Base-by-base conservation (phyloP, 1,140 invertebrate species). In the Fopius arisanus region DNA sequence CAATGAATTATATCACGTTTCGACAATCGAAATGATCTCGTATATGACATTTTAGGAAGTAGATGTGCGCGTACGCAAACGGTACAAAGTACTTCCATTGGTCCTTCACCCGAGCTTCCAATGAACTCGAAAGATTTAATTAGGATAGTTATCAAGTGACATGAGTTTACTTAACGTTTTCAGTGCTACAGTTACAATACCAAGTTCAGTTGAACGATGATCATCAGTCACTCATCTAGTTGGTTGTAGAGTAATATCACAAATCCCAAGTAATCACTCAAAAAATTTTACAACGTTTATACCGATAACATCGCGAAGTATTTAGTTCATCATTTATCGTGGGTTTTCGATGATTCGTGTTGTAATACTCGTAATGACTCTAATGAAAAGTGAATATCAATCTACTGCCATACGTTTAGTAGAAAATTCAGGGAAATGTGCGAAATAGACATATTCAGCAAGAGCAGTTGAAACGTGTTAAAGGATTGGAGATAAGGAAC, bases 161-260 rank as follows among this genome's bases (percentile, higher is more conserved):
- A n/a, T 59, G 68, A 28, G 80, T 87, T 87, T 84, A 72, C 78
- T 83, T 87, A 87, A 86, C 86, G 86, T 87, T 86, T 77, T 80
- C 76, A 63, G 66, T 80, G 78, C 81, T 87, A 87, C 85, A 87
- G 86, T 87, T 87, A 87, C 80, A 65, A 67, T 16, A 4, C 51
- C n/a, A 40, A 62, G 21, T 40, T 29, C 12, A 51, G 68, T 63
- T 19, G 26, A 63, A 59, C 43, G 43, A 21, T 33, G 31, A 74
- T 16, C 19, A 59, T 37, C 33, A 59, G 21, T 59, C 23, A 12
- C 19, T 28, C 54, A 59, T 26, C 54, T 21, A 59, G 54, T 59
- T 59, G 1, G 26, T 23, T 28, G 2, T 2, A 26, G 21, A 21
- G 7, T 51, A 1, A 48, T 16, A 37, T n/a, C 54, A 9, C 1